These are phyloP conservation scores for Artibeus lituratus DNA, from an alignment of 2,797 vertebrate species.

Conservation along the genomic window DNA sequence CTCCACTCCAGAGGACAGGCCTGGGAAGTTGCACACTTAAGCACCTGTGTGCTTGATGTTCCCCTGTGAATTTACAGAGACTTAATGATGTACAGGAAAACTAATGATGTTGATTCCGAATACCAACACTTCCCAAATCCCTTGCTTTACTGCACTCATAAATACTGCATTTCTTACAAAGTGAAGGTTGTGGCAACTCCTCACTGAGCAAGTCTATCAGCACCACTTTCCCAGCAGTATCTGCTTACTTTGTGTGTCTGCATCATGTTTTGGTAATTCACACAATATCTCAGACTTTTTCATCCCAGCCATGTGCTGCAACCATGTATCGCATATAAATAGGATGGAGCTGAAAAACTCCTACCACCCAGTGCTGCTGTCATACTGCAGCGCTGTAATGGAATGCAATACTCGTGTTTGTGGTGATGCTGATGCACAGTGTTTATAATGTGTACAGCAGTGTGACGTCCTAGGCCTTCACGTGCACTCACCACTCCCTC, in stretches of 20 bases:
- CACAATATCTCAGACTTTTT: neutral
- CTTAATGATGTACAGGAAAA: neutral
- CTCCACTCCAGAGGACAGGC: neutral
- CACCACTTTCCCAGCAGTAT: neutral
- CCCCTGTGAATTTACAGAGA: neutral
- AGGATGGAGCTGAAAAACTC: neutral
- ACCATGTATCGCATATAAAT: neutral
- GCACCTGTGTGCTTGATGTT: neutral
- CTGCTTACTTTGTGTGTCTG: neutral
- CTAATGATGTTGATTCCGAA: neutral
- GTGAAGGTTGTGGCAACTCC: neutral
- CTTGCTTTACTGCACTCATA: neutral
- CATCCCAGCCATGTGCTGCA: neutral
- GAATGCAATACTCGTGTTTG: neutral
- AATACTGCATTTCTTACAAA: neutral
- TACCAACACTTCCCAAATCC: neutral
- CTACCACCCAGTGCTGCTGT: neutral
- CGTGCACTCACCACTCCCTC: neutral
- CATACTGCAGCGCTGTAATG: neutral
- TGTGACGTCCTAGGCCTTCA: neutral
- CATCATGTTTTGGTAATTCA: neutral
- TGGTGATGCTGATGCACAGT: neutral
- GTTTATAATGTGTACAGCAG: no score
- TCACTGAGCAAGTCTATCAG: neutral
- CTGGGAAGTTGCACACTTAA: neutral